Percentiles rank a stretch among this genome's conserved stretches.
Conservation (phyloP, 2,888 invertebrate species). For the Meteorus cinctellus region DNA sequence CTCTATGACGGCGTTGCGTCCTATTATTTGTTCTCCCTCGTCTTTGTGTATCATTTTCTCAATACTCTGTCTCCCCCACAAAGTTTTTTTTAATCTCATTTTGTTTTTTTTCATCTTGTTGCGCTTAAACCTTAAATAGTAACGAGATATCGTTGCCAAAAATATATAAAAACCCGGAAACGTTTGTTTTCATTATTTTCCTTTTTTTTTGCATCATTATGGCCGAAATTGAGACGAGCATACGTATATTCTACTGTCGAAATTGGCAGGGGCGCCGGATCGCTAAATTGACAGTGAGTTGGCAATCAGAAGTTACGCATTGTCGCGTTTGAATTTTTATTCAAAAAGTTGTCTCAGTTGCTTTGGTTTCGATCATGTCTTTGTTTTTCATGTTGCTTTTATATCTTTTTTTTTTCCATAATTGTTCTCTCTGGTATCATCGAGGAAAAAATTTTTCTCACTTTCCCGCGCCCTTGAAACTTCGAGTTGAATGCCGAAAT, state of each 20-base stretch:
- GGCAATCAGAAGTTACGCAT: conserved; percentile 24
- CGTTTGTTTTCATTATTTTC: conserved; percentile 54
- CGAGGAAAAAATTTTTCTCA: conserved; percentile 36
- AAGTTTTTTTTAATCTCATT: conserved; percentile 48
- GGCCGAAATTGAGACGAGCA: conserved; percentile 55
- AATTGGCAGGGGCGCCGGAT: conserved; percentile 66
- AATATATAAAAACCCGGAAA: conserved; percentile 72
- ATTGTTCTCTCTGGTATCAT: conserved; percentile 38
- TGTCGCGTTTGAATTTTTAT: conserved; percentile 18
- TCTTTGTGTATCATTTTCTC: conserved; percentile 49
- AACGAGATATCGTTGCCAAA: conserved; percentile 73
- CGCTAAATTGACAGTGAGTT: conserved; percentile 45
- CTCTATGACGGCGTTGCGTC: conserved; percentile 64
- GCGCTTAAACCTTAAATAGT: conserved; percentile 71
- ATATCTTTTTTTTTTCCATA: conserved; percentile 27
- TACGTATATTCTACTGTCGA: conserved; percentile 50
- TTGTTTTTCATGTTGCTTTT: conserved; percentile 20
- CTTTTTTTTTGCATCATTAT: conserved; percentile 46
- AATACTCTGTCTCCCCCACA: conserved; percentile 43
- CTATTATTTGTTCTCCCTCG: conserved; percentile 56
- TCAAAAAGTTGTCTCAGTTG: conserved; percentile 18
- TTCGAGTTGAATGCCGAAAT: conserved; percentile 62
- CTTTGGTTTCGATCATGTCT: conserved; percentile 13
- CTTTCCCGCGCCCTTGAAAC: conserved; percentile 62
- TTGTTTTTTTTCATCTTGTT: conserved; percentile 57